phyloP scores from a whole-genome alignment of 2,113 vertebrate species.

The Erythrolamprus reginae region DNA sequence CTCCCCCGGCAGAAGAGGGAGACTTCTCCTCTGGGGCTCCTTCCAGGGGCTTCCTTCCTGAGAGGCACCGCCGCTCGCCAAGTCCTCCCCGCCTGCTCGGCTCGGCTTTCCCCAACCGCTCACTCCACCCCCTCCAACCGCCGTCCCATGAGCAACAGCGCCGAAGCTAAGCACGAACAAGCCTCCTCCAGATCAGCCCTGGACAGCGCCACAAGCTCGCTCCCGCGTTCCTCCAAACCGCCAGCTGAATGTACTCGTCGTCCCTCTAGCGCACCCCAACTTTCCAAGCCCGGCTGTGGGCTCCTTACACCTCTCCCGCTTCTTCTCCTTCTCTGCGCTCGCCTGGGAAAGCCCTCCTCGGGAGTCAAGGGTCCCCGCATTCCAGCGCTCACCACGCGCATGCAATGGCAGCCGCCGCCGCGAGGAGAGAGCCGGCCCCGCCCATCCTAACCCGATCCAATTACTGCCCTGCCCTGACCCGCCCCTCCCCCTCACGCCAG shows the following conservation, averaged over 20 bases:
- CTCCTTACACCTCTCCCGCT: not conserved
- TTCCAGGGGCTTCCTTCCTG: slow-evolving; percentile 6
- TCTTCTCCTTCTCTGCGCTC: not conserved
- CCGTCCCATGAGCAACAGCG: slow-evolving; percentile 20
- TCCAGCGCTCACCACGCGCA: slow-evolving; percentile 77
- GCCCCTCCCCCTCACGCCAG: not conserved
- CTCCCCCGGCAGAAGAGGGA: not conserved
- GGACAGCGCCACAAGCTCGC: slow-evolving; percentile 79
- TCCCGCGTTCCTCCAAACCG: slow-evolving; percentile 17
- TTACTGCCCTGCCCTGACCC: not conserved
- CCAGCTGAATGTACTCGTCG: no score
- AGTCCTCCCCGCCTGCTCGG: not conserved
- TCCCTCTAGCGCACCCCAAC: no score
- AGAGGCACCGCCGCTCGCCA: not conserved
- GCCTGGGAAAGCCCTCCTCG: not conserved
- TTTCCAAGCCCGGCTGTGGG: not conserved
- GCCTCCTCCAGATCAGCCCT: slow-evolving; percentile 74
- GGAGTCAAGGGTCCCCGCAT: slow-evolving; percentile 67
- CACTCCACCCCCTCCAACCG: not conserved
- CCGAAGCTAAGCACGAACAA: no score
- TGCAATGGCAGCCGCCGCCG: slow-evolving; percentile 63
- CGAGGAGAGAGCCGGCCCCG: slow-evolving; percentile 16
- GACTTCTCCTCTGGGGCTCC: not conserved
- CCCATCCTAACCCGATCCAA: not conserved
- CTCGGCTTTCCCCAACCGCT: not conserved